Evolutionary conservation across 2,113 vertebrate species (phyloP), one percentile per base, ranked within the genome.

Genomic region (Myotis lucifugus): DNA sequence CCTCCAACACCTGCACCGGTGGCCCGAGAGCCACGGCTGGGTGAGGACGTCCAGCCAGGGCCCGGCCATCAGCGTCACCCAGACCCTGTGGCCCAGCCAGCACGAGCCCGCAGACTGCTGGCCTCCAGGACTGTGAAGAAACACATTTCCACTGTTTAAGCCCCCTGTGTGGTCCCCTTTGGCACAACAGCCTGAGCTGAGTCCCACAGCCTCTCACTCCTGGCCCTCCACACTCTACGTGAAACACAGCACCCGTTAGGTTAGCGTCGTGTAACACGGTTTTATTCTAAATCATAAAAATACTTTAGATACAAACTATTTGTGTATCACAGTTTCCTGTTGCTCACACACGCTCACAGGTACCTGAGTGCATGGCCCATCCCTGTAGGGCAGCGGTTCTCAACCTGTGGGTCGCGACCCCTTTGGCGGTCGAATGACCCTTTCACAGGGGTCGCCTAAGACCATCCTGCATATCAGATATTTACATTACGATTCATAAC

Each of bases 151-250:
- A 4, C 0, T 17, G 15, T 29, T 29, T 8, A 25, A n/a, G 40
- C 3, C 42, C 25, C 34, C 7, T 3, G 23, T 11, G 1, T 0
- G 5, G 34, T 1, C 15, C 40, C 15, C 40, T 4, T 0, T 1
- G 27, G 21, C 8, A 17, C 0, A 0, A 59, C 25, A 40, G 59
- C 4, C 46, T 9, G 2, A 2, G 85, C 32, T 6, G 74, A 52
- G 2, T 2, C 29, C 40, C 10, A n/a, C 0, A 46, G 17, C 23
- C 10, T 4, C n/a, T 88, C 56, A 0, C 4, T 76, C 88, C 81
- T 27, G 2, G 8, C 4, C 46, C 37, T n/a, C 79, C 6, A 8
- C 5, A 0, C 32, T 82, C 64, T 6, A 48, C 48, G 69, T 61
- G 87, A 70, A 91, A 76, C 84, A 69, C 2, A 70, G 19, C 27